phyloP scores from a whole-genome alignment of 2,888 invertebrate genomes.

The Zonitis immaculata region DNA sequence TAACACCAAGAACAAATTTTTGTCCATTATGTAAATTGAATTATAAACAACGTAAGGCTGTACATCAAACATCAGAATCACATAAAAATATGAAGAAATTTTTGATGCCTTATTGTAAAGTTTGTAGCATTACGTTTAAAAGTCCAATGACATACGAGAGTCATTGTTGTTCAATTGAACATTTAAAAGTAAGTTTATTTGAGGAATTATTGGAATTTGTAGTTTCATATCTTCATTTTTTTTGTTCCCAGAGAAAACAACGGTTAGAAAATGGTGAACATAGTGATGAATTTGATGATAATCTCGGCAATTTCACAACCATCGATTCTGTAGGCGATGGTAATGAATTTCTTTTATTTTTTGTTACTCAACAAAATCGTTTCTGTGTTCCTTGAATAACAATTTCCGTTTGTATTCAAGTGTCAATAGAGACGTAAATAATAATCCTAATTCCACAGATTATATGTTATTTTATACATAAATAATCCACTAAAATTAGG shows the following conservation, averaged over 20 bases:
- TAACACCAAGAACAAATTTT: constrained; percentile 45
- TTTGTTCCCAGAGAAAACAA: constrained; percentile 59
- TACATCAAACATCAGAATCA: constrained; percentile 73
- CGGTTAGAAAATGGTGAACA: constrained; percentile 45
- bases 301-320: constrained; percentile 80
- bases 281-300: constrained; percentile 57
- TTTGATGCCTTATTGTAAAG: constrained; percentile 74
- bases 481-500: constrained; percentile 24
- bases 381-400: constrained; percentile 32
- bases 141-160: constrained; percentile 83
- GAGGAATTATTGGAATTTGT: background rate
- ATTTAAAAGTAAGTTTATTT: constrained; percentile 62
- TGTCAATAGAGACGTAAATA: constrained; percentile 32
- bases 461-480: constrained; percentile 2
- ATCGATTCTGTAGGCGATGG: constrained; percentile 86
- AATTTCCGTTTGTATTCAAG: constrained; percentile 25
- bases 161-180: constrained; percentile 76
- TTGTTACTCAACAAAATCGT: constrained; percentile 26
- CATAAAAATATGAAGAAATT: constrained; percentile 83
- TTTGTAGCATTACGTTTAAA: constrained; percentile 72
- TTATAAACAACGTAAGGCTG: constrained; percentile 55
- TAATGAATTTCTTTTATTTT: constrained; percentile 38
- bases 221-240: constrained; percentile 7
- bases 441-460: constrained; percentile 22
- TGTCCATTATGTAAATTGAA: constrained; percentile 48